Percentiles rank a stretch among this genome's conserved stretches.
Conservation (phyloP, 2,888 invertebrate species). For the Ametastegia equiseti region DNA sequence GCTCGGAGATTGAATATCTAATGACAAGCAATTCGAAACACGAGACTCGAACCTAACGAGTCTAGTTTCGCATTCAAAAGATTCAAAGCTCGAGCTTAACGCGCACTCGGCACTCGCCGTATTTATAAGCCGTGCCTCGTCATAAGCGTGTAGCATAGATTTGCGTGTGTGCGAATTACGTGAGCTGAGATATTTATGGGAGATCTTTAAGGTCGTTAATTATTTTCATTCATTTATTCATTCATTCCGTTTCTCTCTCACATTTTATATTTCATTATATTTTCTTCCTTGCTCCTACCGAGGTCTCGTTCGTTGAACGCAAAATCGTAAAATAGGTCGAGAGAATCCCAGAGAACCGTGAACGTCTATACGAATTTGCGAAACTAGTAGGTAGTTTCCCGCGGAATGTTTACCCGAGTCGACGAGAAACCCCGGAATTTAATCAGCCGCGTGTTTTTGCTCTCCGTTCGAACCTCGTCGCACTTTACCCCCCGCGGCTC, state of each 20-base stretch:
- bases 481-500: background rate
- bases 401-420: constrained; percentile 3
- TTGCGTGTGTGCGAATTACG: background rate
- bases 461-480: background rate
- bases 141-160: background rate
- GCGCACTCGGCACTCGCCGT: background rate
- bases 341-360: background rate
- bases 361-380: constrained; percentile 25
- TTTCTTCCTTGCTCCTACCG: constrained; percentile 35
- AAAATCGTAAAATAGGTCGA: constrained; percentile 13
- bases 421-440: constrained; percentile 20
- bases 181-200: background rate
- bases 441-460: constrained; percentile 29
- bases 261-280: too few species aligned
- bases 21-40: constrained; percentile 45
- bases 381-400: constrained; percentile 11
- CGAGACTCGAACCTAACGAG: constrained; percentile 38
- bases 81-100: constrained; percentile 5
- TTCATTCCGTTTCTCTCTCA: constrained; percentile 11
- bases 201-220: constrained; percentile 1
- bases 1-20: constrained; percentile 42
- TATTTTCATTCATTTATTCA: constrained; percentile 19
- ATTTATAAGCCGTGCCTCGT: background rate
- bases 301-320: background rate
- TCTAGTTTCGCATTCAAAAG: constrained; percentile 37